Percentiles rank a stretch among this genome's conserved stretches.
Evolutionary conservation across 1,140 invertebrate species (phyloP).

Genomic region (Bombus sibiricus): DNA sequence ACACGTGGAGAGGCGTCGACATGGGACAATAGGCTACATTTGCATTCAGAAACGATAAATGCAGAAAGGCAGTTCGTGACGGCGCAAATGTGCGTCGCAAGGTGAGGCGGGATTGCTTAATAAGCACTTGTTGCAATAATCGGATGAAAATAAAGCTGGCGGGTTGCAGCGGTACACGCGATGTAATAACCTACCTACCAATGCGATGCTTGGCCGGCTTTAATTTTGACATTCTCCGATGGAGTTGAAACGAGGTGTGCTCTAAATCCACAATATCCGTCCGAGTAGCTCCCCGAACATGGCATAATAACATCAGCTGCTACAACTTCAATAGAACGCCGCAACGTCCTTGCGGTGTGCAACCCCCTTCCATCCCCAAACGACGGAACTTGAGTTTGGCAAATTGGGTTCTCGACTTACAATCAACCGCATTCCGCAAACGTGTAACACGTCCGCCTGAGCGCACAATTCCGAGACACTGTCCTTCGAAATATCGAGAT

Average conservation of each 20-base stretch:
- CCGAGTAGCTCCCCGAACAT: constrained; percentile 1
- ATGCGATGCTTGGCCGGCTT: constrained; percentile 24
- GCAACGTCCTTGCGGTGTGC: constrained; percentile 57
- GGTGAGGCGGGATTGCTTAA: constrained; percentile 2
- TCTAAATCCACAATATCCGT: constrained; percentile 57
- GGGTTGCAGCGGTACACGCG: neutral
- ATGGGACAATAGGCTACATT: neutral
- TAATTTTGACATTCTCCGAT: constrained; percentile 55
- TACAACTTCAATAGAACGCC: constrained; percentile 63
- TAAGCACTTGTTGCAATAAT: constrained; percentile 36
- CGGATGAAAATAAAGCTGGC: constrained; percentile 31
- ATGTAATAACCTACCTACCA: constrained; percentile 45
- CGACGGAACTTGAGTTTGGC: constrained; percentile 64
- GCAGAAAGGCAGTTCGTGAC: too few relatives aligned
- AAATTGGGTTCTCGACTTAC: constrained; percentile 69
- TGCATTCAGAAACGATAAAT: neutral
- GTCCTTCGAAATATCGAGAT: constrained; percentile 27
- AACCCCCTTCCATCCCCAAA: neutral
- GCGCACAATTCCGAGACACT: constrained; percentile 49
- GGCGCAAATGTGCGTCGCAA: too few relatives aligned
- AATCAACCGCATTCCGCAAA: constrained; percentile 69
- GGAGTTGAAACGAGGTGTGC: constrained; percentile 26
- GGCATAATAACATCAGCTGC: constrained; percentile 61
- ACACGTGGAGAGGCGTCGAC: too few relatives aligned
- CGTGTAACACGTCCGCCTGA: constrained; percentile 53